Percentiles rank a stretch among this genome's conserved stretches.
Evolutionary conservation across 2,888 invertebrate genomes (phyloP).

Genomic region (Myopa tessellatipennis): DNA sequence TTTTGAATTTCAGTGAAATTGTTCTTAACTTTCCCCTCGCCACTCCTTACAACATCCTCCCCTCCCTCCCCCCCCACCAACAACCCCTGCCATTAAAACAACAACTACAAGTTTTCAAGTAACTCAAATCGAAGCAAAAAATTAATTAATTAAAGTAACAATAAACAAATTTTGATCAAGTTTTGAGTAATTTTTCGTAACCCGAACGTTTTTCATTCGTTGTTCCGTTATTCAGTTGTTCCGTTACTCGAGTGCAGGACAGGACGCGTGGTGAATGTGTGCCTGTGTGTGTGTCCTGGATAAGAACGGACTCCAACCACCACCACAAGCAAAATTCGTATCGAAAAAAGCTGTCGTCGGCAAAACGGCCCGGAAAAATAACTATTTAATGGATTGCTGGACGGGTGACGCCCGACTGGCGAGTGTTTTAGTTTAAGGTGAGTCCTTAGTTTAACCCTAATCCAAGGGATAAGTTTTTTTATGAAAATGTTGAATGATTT

Average conservation of each 20-base stretch:
- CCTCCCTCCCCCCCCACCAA: background rate
- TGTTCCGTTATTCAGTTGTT: too few species aligned
- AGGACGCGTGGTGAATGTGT: conserved; percentile 27
- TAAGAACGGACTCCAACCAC: conserved; percentile 35
- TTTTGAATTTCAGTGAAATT: background rate
- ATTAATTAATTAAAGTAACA: background rate
- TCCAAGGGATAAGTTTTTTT: background rate
- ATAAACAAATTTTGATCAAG: background rate
- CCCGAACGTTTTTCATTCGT: too few species aligned
- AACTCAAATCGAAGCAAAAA: background rate
- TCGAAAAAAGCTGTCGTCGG: conserved; percentile 45
- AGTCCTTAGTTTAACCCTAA: conserved; percentile 49
- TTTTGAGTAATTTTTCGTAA: background rate
- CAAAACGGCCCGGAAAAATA: conserved; percentile 64
- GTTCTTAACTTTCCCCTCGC: background rate
- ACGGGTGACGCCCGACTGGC: conserved; percentile 70
- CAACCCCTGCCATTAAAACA: too few species aligned
- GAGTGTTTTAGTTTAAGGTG: conserved; percentile 70
- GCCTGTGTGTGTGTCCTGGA: conserved; percentile 30
- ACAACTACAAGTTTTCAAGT: background rate
- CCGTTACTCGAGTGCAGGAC: background rate
- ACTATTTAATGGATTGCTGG: conserved; percentile 70
- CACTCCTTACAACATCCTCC: background rate
- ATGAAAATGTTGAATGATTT: too few species aligned
- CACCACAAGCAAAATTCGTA: conserved; percentile 44